Evolutionary conservation across 2,113 vertebrate species (phyloP).

Genomic region (Herpetotheres cachinnans): DNA sequence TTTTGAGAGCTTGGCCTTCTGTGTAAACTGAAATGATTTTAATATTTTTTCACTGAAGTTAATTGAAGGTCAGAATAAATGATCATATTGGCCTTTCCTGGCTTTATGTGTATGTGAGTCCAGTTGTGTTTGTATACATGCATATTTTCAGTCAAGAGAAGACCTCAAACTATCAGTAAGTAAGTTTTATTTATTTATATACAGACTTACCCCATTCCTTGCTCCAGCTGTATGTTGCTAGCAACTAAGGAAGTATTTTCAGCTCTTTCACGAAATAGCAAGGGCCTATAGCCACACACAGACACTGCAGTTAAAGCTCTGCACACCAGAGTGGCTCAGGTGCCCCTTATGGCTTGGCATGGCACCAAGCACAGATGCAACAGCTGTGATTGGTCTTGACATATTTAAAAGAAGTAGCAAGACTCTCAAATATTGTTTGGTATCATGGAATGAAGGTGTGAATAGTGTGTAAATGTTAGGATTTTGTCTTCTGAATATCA

Average conservation of each 20-base stretch:
- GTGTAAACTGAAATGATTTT: not conserved
- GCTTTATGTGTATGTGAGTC: not conserved
- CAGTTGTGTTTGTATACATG: fast-evolving
- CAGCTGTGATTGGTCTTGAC: not conserved
- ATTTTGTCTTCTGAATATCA: not conserved
- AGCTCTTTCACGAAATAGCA: not conserved
- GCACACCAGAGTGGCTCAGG: fast-evolving
- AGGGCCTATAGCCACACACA: not conserved
- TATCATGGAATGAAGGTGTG: not conserved
- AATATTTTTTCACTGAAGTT: not conserved
- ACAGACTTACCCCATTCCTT: not conserved
- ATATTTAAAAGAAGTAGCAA: not conserved
- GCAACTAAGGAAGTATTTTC: not conserved
- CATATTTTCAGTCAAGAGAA: not conserved
- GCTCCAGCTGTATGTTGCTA: not conserved
- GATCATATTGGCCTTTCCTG: not conserved
- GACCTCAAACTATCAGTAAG: not conserved
- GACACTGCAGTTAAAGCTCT: not conserved
- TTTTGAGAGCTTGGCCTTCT: not conserved
- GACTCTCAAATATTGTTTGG: not conserved
- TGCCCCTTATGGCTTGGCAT: not conserved
- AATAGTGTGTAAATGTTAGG: not conserved
- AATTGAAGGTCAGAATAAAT: not conserved
- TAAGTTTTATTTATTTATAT: not conserved
- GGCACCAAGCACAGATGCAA: fast-evolving